Percentiles rank a stretch among this genome's conserved stretches.
These are phyloP conservation scores for Rhinophrynus dorsalis DNA, from an alignment of 2,797 vertebrate genomes.

Conservation along the genomic window DNA sequence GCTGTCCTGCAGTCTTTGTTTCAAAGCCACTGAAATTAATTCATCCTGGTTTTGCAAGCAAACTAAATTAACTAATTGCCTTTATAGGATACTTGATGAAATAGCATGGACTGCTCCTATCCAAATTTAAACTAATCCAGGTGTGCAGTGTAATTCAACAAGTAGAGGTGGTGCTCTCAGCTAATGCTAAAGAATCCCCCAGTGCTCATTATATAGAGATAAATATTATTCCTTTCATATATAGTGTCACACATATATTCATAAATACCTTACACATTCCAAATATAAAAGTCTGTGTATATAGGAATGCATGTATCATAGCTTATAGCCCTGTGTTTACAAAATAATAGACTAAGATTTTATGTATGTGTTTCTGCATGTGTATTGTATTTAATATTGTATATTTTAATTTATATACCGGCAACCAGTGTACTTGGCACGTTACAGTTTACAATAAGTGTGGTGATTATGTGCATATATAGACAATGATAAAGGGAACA, in stretches of 20 bases:
- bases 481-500: too few relatives aligned
- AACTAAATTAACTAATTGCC: slow-evolving; percentile 15
- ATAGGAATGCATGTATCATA: not conserved
- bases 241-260: not conserved
- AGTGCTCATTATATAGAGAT: not conserved
- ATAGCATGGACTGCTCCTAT: not conserved
- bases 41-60: not conserved
- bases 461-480: too few relatives aligned
- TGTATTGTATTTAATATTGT: too few relatives aligned
- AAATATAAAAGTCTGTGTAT: not conserved
- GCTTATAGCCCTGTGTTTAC: not conserved
- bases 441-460: too few relatives aligned
- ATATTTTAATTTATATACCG: too few relatives aligned
- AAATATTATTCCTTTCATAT: not conserved
- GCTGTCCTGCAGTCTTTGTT: not conserved
- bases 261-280: not conserved
- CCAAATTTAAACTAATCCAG: not conserved
- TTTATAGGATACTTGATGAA: not conserved
- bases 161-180: not conserved
- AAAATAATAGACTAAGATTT: not conserved
- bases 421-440: too few relatives aligned
- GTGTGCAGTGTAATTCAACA: slow-evolving; percentile 5
- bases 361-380: too few relatives aligned
- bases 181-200: not conserved
- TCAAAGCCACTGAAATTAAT: not conserved